These are phyloP conservation scores for Pseudococcus longispinus DNA, from an alignment of 2,888 invertebrate species.

Conservation along the genomic window DNA sequence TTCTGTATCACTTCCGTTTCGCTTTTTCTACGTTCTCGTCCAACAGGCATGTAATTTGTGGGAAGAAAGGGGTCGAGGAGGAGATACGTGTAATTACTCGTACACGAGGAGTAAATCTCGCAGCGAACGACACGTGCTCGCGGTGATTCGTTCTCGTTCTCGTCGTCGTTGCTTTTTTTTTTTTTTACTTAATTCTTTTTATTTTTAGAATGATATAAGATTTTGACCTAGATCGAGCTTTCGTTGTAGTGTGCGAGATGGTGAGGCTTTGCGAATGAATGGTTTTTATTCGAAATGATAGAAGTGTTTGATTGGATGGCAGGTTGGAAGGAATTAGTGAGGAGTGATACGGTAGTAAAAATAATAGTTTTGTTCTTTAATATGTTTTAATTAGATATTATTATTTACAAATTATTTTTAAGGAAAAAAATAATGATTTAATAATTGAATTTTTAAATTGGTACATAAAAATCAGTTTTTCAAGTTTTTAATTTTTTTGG, in stretches of 20 bases:
- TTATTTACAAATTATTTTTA: too few species aligned
- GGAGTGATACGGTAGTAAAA: too few species aligned
- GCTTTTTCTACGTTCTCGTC: background rate
- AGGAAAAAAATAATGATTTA: too few species aligned
- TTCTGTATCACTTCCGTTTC: background rate
- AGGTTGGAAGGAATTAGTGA: too few species aligned
- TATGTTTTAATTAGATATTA: too few species aligned
- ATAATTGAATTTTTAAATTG: too few species aligned
- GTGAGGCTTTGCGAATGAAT: background rate
- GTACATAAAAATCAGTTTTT: too few species aligned
- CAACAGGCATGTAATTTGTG: background rate
- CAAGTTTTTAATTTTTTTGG: too few species aligned
- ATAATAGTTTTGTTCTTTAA: too few species aligned
- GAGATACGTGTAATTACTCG: background rate
- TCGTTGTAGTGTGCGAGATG: background rate
- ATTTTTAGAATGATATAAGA: conserved; percentile 16
- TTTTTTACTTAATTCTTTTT: background rate
- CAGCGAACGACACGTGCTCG: background rate
- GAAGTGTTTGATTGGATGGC: background rate
- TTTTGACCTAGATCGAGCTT: background rate
- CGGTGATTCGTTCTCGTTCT: background rate
- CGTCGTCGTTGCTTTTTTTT: background rate
- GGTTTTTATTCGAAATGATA: background rate
- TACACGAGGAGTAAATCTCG: background rate
- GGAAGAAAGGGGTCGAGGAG: background rate